phyloP scores from a whole-genome alignment of 2,113 vertebrate species.

The Glaucidium brasilianum region DNA sequence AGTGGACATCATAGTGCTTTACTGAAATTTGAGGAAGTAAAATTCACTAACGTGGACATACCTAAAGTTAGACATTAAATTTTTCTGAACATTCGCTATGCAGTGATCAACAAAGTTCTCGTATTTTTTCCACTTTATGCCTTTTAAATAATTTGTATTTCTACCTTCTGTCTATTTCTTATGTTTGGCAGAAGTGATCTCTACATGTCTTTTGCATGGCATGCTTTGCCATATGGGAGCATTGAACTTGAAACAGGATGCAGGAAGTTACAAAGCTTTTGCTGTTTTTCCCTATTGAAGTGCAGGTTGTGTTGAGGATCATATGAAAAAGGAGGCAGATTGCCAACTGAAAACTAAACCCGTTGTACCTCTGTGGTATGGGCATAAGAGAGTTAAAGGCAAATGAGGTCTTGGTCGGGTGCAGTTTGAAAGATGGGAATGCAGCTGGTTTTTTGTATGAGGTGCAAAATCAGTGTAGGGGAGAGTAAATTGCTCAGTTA shows the following conservation, averaged over 20 bases:
- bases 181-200: background rate
- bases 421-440: background rate
- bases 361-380: background rate
- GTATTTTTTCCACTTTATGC: background rate
- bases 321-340: background rate
- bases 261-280: background rate
- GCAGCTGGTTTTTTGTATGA: background rate
- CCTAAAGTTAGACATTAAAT: background rate
- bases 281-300: background rate
- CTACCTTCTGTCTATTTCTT: background rate
- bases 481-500: background rate
- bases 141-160: background rate
- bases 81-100: background rate
- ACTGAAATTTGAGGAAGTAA: background rate
- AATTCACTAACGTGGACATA: background rate
- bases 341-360: background rate
- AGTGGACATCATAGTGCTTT: constrained; percentile 7
- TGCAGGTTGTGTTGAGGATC: background rate
- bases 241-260: background rate
- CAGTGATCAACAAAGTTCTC: background rate
- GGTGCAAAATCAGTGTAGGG: background rate
- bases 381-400: background rate
- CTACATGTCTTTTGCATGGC: background rate
- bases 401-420: background rate
- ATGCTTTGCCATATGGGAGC: background rate